Evolutionary conservation across 2,888 invertebrate genomes (phyloP), one percentile per base, ranked within the genome.

Genomic region (Sinhomidia bicolor): DNA sequence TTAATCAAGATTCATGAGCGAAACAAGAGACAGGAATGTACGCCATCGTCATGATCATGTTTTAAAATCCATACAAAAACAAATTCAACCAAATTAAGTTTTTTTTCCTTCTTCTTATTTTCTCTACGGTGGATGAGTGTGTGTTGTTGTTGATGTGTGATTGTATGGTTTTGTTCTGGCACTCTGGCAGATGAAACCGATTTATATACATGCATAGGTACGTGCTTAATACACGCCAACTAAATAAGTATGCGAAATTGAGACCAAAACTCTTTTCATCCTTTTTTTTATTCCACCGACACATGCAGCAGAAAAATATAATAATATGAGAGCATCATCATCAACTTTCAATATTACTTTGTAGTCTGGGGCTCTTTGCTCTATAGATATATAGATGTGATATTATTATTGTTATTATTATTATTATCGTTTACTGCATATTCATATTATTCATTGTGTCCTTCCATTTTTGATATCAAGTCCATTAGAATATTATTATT

Each of bases 1-100:
- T 84, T 84, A 84, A 84, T 84, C 84, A 84, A 74, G 74, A 84
- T 41, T 84, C 74, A 85, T 78, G 85, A 85, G 68, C 57, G 84
- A 76, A 85, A 85, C 84, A 84, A 62, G 74, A 78, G 20, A 17
- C 51, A 62, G 32, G 85, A 85, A 85, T 85, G 85, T 32, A 17
- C 47, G 44, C 62, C 57, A 78, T 78, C 54, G 17, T 57, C 54
- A 78, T 51, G 47, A 78, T 62, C 85, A 54, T 68, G 82, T 82
- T 71, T 5, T 65, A 65, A 32, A 80, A 60, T 9, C 23, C 82
- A 54, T 51, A 36, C 71, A 65, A 47, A 80, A 71, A 23, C 32
- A 71, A 71, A 44, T 68, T 36, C 68, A 68, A 32, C 81, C 80
- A 54, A 68, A 68, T 81, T 81, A 68, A 26, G 81, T 65, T 51